These are phyloP conservation scores for Diorhabda sublineata DNA, from an alignment of 1,140 invertebrate genomes.

Conservation along the genomic window DNA sequence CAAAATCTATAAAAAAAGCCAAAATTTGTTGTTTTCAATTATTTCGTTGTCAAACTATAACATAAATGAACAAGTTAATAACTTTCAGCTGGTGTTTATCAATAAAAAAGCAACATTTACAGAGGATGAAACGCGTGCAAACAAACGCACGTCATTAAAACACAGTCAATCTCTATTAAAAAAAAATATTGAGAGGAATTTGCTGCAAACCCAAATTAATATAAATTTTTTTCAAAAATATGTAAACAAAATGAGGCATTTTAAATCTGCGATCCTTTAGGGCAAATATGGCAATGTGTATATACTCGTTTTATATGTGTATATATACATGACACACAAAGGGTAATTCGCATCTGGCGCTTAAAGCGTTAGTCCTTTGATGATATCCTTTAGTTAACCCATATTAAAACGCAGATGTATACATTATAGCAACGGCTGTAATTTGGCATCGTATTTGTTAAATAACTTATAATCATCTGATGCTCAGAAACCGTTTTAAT, in stretches of 20 bases:
- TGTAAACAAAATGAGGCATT: slow-evolving; percentile 18
- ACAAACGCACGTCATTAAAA: too few relatives aligned
- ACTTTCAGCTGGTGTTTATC: too few relatives aligned
- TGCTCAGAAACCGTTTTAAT: slow-evolving; percentile 4
- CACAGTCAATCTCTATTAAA: too few relatives aligned
- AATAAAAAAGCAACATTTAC: too few relatives aligned
- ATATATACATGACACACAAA: slow-evolving; percentile 13
- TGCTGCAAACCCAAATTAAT: slow-evolving; percentile 11
- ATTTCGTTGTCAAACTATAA: too few relatives aligned
- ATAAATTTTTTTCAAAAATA: slow-evolving; percentile 14
- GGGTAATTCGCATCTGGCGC: slow-evolving; percentile 19
- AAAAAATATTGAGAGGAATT: slow-evolving; percentile 3
- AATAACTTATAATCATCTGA: slow-evolving; percentile 18
- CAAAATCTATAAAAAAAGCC: too few relatives aligned
- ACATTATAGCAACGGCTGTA: slow-evolving; percentile 5
- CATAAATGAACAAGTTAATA: too few relatives aligned
- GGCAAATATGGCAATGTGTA: slow-evolving; percentile 9
- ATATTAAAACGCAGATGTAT: slow-evolving; percentile 16
- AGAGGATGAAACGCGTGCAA: too few relatives aligned
- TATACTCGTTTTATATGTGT: background rate
- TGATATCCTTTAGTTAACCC: slow-evolving; percentile 19
- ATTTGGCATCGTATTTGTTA: slow-evolving; percentile 9
- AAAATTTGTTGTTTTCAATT: too few relatives aligned
- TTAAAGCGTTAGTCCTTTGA: slow-evolving; percentile 15
- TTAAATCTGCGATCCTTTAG: background rate